Evolutionary conservation across 2,797 vertebrate genomes (phyloP).

Genomic region (Paramormyrops hopkinsi): DNA sequence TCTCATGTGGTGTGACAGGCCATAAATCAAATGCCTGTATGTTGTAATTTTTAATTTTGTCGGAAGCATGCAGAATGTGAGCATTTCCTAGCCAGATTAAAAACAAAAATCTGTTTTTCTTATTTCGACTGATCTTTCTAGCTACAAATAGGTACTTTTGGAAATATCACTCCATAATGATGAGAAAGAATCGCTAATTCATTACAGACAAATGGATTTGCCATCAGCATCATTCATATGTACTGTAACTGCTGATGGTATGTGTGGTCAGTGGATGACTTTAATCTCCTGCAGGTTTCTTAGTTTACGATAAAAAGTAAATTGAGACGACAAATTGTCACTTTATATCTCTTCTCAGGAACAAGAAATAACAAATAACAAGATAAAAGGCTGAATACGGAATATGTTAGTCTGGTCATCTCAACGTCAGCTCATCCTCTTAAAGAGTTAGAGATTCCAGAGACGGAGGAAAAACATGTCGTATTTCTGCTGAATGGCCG

Average conservation of each 20-base stretch:
- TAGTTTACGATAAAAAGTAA: conserved; percentile 35
- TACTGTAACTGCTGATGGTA: conserved; percentile 35
- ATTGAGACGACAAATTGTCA: conserved; percentile 33
- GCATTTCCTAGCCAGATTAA: background rate
- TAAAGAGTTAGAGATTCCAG: background rate
- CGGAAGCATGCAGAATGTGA: background rate
- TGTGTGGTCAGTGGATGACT: conserved; percentile 20
- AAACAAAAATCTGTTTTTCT: background rate
- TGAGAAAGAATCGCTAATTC: conserved; percentile 20
- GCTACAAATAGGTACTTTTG: conserved; percentile 21
- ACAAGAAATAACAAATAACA: background rate
- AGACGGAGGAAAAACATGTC: background rate
- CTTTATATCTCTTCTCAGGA: background rate
- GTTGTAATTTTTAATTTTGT: conserved; percentile 4
- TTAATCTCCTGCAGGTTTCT: conserved; percentile 15
- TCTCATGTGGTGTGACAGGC: background rate
- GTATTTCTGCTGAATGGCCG: background rate
- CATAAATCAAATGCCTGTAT: conserved; percentile 9
- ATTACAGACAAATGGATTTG: conserved; percentile 22
- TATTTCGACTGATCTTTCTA: background rate
- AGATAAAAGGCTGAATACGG: background rate
- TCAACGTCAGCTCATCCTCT: conserved; percentile 30
- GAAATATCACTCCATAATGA: conserved; percentile 11
- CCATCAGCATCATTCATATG: conserved; percentile 26
- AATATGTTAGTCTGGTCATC: conserved; percentile 15